phyloP scores from a whole-genome alignment of 2,888 invertebrate species.

The Andrena bucephala region DNA sequence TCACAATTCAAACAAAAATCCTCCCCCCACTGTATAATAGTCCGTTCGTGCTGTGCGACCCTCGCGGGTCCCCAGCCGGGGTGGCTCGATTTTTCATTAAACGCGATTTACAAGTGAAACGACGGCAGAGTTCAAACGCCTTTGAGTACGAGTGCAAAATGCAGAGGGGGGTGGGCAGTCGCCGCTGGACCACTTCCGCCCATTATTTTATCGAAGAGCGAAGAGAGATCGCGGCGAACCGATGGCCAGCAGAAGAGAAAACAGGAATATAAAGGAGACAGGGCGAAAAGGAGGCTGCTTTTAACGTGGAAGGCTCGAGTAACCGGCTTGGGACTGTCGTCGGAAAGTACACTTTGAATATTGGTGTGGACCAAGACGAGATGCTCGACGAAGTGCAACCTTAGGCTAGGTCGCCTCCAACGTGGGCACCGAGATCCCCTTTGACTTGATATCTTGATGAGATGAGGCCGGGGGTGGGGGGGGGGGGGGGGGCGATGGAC shows the following conservation, averaged over 20 bases:
- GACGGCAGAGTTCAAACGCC: conserved; percentile 9
- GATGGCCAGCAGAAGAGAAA: conserved; percentile 40
- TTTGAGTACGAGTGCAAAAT: conserved; percentile 17
- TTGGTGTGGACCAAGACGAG: conserved; percentile 51
- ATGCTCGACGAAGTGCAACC: conserved; percentile 43
- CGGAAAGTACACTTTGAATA: conserved; percentile 68
- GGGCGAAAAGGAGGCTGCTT: conserved; percentile 50
- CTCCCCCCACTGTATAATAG: too few species aligned
- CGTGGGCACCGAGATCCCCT: conserved; percentile 45
- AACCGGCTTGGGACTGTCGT: conserved; percentile 61
- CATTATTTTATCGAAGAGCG: conserved; percentile 56
- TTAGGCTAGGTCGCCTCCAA: conserved; percentile 44
- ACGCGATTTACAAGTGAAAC: neutral
- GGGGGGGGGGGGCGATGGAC: neutral
- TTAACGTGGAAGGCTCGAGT: conserved; percentile 57
- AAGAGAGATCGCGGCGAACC: conserved; percentile 50
- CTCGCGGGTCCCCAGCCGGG: too few species aligned
- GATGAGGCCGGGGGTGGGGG: conserved; percentile 11
- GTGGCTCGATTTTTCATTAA: neutral
- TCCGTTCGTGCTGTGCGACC: too few species aligned
- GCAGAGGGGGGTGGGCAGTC: neutral
- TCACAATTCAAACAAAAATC: too few species aligned
- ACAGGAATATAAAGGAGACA: conserved; percentile 25
- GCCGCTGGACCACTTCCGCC: conserved; percentile 43
- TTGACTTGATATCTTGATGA: conserved; percentile 65